Evolutionary conservation across 2,888 invertebrate genomes (phyloP), one percentile per base, ranked within the genome.

Genomic region (Sialis fuliginosa): DNA sequence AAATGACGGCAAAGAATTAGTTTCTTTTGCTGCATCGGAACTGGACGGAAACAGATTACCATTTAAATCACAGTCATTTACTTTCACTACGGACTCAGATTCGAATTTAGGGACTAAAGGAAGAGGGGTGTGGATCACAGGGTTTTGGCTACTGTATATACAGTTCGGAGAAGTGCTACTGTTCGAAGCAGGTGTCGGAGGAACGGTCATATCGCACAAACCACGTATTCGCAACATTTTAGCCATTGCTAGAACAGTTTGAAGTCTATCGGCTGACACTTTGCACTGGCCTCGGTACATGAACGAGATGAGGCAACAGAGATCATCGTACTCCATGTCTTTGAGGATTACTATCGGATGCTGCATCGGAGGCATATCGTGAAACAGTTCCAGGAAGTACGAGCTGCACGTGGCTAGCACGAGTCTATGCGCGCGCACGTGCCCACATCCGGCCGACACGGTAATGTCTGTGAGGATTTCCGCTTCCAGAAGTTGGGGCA

Each of bases 211-310:
- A 65, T 81, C 81, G 50, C 87, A 86, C 50, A 89, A 69, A 46
- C 88, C 88, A 54, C 86, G 80, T 44, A 89, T 84, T 58, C 85
- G 83, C 50, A 89, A 66, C 4, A 84, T 77, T 62, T 82, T 83
- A 9, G 88, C 88, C 56, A 87, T 75, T 49, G 80, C 73, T 41
- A 89, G 69, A 49, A 89, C 68, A 42, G 80, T 78, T 5, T 86
- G 83, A 53, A 89, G 71, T 60, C 83, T 77, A 56, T 79, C 78
- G 63, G 82, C 81, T 51, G 82, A 82, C 33, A 88, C 84, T 50
- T 87, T 83, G 57, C 88, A 88, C 63, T 89, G 88, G 3, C 88
- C 88, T 43, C 82, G 82, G 64, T 89, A 89, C 80, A 89, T 87
- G 64, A 88, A 89, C 4, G 85, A 81, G 35, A 89, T 75, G 49